Base-by-base conservation (phyloP, 2,797 vertebrate species). In the Chelon auratus region DNA sequence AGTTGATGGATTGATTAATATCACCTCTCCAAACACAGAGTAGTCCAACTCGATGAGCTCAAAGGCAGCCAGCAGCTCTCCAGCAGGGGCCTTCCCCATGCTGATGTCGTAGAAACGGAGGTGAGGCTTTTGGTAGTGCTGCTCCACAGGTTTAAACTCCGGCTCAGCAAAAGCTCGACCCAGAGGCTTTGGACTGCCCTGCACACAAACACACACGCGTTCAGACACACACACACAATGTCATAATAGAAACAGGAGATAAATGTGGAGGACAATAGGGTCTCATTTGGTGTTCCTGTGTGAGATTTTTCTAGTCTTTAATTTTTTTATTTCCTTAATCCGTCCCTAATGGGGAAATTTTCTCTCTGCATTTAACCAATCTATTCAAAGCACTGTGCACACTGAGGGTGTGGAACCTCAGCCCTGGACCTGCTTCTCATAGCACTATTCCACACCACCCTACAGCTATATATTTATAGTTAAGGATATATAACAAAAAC, bases 1-100 rank as follows among this genome's bases (percentile, higher is more conserved):
- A 40, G n/a, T 18, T 18, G 40, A 53, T 45, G 10, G 24, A 77
- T 54, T 52, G n/a, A 68, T 18, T 37, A 22, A 61, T 9, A 15
- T 92, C 86, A 97, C 97, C 96, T 98, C 96, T 84, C 97, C 93
- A 68, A 90, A 94, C 5, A 92, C 89, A 3, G 94, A 94, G 83
- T 97, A 97, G 85, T 98, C 94, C 36, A 99, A 85, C 81, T 99
- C 97, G 0, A 98, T 97, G 72, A 99, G 93, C 76, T 99, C 97
- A 53, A 99, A 97, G 9, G 95, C 87, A 1, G 96, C 96, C 77
- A 99, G 84, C 72, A 99, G 95, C 85, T 98, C 96, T 17, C 97
- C 96, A 0, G 92, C 96, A 0, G 93, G 75, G 69, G 43, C 84
- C 51, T 91, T 90, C n/a, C 97, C 96, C 85, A 93, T 95, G 82